Base-by-base conservation (phyloP, 92 coral and sea anemone species). In the Hydrozoanthus gracilis region DNA sequence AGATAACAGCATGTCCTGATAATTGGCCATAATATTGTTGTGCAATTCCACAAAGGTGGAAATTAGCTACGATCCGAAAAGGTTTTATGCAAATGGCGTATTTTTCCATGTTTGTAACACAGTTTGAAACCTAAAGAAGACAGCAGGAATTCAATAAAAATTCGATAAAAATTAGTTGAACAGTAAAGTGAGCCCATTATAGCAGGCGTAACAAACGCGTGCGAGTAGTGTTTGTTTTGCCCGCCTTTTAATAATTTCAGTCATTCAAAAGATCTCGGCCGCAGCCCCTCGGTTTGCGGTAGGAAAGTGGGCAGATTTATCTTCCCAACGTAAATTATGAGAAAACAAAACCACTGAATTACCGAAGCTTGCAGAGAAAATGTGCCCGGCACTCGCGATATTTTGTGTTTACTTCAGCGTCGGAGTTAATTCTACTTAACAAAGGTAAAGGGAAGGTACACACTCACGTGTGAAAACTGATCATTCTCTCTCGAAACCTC, bases 251-350 rank as follows among this genome's bases (percentile, higher is more conserved):
- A 8, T 27, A 27, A 27, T 27, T 27, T 2, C 39, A 27, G 39
- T 27, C 39, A 27, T 27, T 27, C 39, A 27, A 27, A 27, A 27
- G 39, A 27, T 27, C 39, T 27, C 39, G 39, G 75, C 5, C 14
- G 11, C 4, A 35, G 45, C 15, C 51, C 44, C 46, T 70, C 6
- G 51, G 11, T 45, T 9, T 70, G 74, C 12, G 74, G 74, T 8
- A 45, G 16, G 75, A 70, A 5, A 70, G 75, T 70, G 75, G 75
- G 75, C 49, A 45, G 13, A 39, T 39, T 27, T 70, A 39, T 70
- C 11, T 8, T 9, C 12, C 15, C 4, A 9, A 44, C 6, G 8
- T 12, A 6, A 35, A 27, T 10, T 27, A 27, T 70, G 47, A 70
- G 3, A 20, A 17, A 51, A 18, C 12, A 50, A 50, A 75, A 75